Conservation (phyloP, 2,797 vertebrate genomes). For the Scolopax bukidnonensis region DNA sequence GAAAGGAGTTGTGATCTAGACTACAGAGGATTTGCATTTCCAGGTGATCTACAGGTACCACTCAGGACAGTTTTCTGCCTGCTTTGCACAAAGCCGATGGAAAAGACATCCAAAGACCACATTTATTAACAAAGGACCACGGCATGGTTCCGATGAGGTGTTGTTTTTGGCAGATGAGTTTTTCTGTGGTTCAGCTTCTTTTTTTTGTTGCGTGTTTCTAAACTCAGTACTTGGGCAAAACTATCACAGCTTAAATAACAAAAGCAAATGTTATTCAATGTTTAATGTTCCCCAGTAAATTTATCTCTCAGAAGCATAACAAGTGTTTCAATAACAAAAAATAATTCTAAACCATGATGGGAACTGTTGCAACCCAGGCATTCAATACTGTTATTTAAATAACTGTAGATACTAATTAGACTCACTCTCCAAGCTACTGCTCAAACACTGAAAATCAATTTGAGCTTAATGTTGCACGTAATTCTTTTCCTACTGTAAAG, state of each 20-base stretch:
- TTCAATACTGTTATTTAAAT: constrained; percentile 28
- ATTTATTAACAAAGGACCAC: not conserved
- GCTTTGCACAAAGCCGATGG: not conserved
- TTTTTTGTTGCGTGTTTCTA: not conserved
- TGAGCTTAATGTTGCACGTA: constrained; percentile 45
- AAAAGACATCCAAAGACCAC: not conserved
- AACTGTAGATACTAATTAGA: constrained; percentile 13
- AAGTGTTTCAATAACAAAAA: not conserved
- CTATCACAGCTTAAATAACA: not conserved
- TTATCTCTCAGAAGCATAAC: not conserved
- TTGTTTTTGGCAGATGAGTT: not conserved
- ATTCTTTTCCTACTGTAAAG: constrained; percentile 17
- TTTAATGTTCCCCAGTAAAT: not conserved
- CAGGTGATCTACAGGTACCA: not conserved
- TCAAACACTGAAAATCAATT: constrained; percentile 34
- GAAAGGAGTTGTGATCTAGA: not conserved
- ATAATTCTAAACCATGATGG: not conserved
- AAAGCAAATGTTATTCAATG: not conserved
- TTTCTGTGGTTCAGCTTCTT: not conserved
- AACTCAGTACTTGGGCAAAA: not conserved
- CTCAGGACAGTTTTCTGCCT: not conserved
- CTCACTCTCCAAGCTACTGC: not conserved
- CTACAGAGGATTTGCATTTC: not conserved
- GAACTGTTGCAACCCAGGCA: not conserved
- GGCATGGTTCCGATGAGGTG: not conserved